Percentiles rank a stretch among this genome's conserved stretches.
phyloP scores from a whole-genome alignment of 2,797 vertebrate genomes.

The Micromesistius poutassou region DNA sequence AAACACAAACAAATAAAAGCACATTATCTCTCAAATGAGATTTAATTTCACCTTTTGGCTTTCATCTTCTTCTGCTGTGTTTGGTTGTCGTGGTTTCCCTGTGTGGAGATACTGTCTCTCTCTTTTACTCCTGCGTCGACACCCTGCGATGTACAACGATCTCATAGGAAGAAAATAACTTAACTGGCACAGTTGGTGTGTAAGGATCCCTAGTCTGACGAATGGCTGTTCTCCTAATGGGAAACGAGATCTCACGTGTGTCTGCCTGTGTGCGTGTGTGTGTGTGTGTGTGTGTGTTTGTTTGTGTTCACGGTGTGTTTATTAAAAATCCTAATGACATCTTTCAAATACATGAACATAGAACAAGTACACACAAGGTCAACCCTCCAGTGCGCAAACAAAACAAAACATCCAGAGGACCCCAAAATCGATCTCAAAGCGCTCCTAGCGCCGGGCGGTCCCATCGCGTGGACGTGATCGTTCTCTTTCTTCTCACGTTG shows the following conservation, averaged over 20 bases:
- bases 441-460: conserved; percentile 52
- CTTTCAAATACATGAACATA: conserved; percentile 51
- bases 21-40: conserved; percentile 38
- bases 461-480: conserved; percentile 49
- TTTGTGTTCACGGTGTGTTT: conserved; percentile 23
- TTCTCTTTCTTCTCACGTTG: conserved; percentile 16
- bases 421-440: conserved; percentile 18
- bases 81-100: conserved; percentile 50
- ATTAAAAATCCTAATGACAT: conserved; percentile 40
- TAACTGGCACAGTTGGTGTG: conserved; percentile 75
- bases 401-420: conserved; percentile 59
- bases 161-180: conserved; percentile 42
- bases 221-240: conserved; percentile 66
- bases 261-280: conserved; percentile 8
- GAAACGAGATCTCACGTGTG: conserved; percentile 11
- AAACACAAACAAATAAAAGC: conserved; percentile 3
- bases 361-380: conserved; percentile 75
- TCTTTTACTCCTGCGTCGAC: conserved; percentile 29
- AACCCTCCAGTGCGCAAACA: conserved; percentile 72
- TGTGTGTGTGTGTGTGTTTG: background rate
- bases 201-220: conserved; percentile 60
- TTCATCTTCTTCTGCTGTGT: conserved; percentile 51
- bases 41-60: conserved; percentile 61
- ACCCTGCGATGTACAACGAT: conserved; percentile 48
- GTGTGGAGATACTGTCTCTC: conserved; percentile 32